Conservation (phyloP, 2,113 vertebrate genomes). For the Dasyurus viverrinus region DNA sequence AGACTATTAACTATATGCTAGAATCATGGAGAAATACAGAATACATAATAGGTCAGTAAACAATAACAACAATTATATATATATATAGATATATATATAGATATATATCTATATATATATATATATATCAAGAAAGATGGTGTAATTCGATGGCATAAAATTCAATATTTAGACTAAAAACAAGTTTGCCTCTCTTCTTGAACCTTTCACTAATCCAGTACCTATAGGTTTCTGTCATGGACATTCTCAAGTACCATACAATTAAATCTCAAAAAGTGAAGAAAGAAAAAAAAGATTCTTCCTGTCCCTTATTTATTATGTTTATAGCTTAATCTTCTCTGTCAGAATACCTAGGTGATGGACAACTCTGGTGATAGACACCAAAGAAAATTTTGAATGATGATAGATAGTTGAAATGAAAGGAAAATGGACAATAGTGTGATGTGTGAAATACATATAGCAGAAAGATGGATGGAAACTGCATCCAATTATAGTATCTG, state of each 20-base stretch:
- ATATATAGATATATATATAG: no score
- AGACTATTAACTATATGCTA: background rate
- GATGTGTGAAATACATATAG: background rate
- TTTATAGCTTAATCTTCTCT: background rate
- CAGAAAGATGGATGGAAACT: background rate
- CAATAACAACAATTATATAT: background rate
- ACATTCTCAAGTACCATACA: background rate
- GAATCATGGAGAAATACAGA: background rate
- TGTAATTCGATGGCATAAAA: background rate
- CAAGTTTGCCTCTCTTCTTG: background rate
- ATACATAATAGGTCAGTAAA: background rate
- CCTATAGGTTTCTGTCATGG: background rate
- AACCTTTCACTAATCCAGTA: background rate
- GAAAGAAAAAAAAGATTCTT: fast-evolving
- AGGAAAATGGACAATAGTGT: background rate
- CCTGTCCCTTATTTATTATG: background rate
- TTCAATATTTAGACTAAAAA: slow-evolving; percentile 1
- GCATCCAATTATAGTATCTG: background rate
- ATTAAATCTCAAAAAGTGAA: background rate
- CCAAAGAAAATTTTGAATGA: slow-evolving; percentile 8
- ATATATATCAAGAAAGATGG: background rate
- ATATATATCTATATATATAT: no score
- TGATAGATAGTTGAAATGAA: slow-evolving; percentile 13
- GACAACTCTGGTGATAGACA: background rate
- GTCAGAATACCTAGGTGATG: background rate